Evolutionary conservation across 2,888 invertebrate genomes (phyloP), one percentile per base, ranked within the genome.

Genomic region (Hyles lineata): DNA sequence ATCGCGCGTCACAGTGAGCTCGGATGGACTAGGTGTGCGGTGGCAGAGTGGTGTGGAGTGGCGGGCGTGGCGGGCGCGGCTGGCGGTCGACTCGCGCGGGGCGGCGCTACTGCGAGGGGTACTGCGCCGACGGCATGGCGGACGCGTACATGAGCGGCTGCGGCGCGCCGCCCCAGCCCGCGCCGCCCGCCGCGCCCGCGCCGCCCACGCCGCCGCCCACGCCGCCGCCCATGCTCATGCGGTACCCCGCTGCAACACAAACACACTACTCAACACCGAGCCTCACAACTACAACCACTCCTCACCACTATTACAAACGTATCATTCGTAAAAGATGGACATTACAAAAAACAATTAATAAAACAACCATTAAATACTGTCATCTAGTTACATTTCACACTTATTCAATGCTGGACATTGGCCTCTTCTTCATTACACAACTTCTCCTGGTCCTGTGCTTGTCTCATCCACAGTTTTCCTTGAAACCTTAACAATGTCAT

Each of bases 71-170:
- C 15, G 67, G 70, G 29, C 25, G 59, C 55, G 59, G 67, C 73
- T 76, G 77, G 70, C 76, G 71, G 73, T 75, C 75, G 73, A 74
- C 70, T 78, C 72, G 76, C 70, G 74, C 70, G 74, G 70, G 74
- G 69, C 70, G 69, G 75, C 75, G 85, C 96, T 97, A 98, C 97
- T 98, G 98, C 92, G 97, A 96, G 87, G 97, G 97, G 95, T 97
- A 98, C 95, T 97, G 97, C 86, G 92, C 92, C 85, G 97, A 97
- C 90, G 97, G 98, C 95, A 98, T 97, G 86, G 97, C 97, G 88
- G 97, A 97, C 95, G 97, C 97, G 90, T 97, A 97, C 96, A 97
- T 96, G 79, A 96, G 95, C 85, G 95, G 95, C 90, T 96, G 94
- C 88, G 96, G 95, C 82, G 94, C 95, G 79, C 95, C 96, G 80